Conservation (phyloP, 2,888 invertebrate genomes). For the Odontocolon sp. region DNA sequence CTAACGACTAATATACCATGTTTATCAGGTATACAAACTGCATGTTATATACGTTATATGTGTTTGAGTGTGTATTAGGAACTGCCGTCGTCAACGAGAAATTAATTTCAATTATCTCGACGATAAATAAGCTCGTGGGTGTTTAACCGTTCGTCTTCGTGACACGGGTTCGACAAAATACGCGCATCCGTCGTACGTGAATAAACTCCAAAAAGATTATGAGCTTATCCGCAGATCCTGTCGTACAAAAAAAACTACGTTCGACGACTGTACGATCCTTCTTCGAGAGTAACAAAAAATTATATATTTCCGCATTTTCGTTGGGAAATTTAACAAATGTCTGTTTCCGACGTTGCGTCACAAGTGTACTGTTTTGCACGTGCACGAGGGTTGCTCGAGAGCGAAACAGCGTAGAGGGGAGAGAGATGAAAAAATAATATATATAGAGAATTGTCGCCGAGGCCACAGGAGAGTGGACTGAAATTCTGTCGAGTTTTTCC, state of each 20-base stretch:
- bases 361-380: constrained; percentile 24
- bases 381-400: constrained; percentile 27
- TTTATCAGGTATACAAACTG: constrained; percentile 32
- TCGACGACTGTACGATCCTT: too few relatives aligned
- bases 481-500: constrained; percentile 15
- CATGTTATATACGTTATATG: constrained; percentile 7
- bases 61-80: constrained; percentile 13
- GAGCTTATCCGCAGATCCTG: too few relatives aligned
- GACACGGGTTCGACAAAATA: constrained; percentile 1
- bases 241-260: too few relatives aligned
- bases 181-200: neutral
- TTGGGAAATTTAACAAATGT: neutral
- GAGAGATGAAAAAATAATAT: neutral
- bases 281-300: too few relatives aligned
- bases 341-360: neutral
- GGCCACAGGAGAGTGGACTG: constrained; percentile 29
- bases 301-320: neutral
- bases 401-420: neutral
- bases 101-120: constrained; percentile 59
- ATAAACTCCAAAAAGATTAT: neutral
- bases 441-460: constrained; percentile 13
- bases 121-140: constrained; percentile 55
- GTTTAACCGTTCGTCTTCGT: constrained; percentile 41
- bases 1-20: constrained; percentile 31
- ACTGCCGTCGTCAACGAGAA: constrained; percentile 48